Evolutionary conservation across 2,797 vertebrate species (phyloP), one percentile per base, ranked within the genome.

Genomic region (Crotalus adamanteus): DNA sequence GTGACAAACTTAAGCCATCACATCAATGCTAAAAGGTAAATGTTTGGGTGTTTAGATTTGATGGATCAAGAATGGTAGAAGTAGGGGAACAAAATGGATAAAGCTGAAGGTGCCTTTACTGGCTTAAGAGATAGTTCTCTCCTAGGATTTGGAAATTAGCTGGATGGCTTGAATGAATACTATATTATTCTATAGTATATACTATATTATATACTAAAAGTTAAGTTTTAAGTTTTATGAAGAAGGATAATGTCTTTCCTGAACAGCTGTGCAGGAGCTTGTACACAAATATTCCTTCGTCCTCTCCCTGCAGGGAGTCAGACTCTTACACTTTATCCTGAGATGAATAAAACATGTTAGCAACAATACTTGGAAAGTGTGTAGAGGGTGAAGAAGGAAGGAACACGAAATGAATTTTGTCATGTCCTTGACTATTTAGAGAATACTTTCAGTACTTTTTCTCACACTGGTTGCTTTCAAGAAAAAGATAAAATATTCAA

Each of bases 391-490:
- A 59, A n/a, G 63, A 89, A 78, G 37, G 85, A 42, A n/a, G 73
- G 1, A 18, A 88, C 85, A 94, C 42, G 78, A 88, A 86, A 91
- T 87, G 22, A 5, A 53, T 95, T 96, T 94, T 95, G 6, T 63
- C 87, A 87, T 92, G 55, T 69, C 1, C 63, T 94, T 59, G 87
- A 1, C 91, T 93, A 94, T 92, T 56, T 91, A 78, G 60, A 11
- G 85, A 22, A 22, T 0, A 51, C 61, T 11, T 63, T 63, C 26
- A 63, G 61, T 63, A 28, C 61, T 28, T 63, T 63, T 63, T 28
- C 61, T 26, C 26, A 28, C 5, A 47, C 65, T 90, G 55, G 11
- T 85, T 93, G 9, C 73, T 53, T 78, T 73, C 6, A 22, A 69
- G 5, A 53, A 7, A 47, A 94, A 94, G 5, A 92, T 88, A 0